A percentile compares a stretch with the other conserved stretches of the same genome.
phyloP scores from a whole-genome alignment of 2,888 invertebrate genomes.

The Itoplectis maculator region DNA sequence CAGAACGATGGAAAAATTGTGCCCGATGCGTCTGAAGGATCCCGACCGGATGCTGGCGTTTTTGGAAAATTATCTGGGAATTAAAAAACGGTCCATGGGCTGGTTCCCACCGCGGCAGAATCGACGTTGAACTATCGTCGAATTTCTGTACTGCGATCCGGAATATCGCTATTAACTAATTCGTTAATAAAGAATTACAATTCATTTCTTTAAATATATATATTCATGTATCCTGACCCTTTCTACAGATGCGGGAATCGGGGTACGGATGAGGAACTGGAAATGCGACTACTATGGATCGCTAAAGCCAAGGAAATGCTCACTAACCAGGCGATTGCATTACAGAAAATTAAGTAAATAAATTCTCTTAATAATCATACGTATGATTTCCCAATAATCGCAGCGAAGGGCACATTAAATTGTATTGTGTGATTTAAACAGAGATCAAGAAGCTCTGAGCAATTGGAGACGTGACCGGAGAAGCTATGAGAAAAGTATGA shows the following conservation, averaged over 20 bases:
- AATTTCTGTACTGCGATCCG: constrained; percentile 1
- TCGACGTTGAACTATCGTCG: constrained; percentile 32
- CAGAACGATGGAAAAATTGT: constrained; percentile 74
- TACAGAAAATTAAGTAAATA: constrained; percentile 88
- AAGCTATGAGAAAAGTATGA: constrained; percentile 76
- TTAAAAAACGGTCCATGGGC: constrained; percentile 62
- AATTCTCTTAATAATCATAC: constrained; percentile 1
- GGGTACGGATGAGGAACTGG: constrained; percentile 66
- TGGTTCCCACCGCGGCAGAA: constrained; percentile 60
- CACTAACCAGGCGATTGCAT: constrained; percentile 85
- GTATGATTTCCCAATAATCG: neutral
- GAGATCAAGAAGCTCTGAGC: constrained; percentile 84
- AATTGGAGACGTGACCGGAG: constrained; percentile 86
- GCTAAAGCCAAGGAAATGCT: constrained; percentile 87
- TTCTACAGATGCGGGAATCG: constrained; percentile 74
- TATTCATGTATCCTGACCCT: neutral
- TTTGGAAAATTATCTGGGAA: constrained; percentile 76
- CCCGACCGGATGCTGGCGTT: constrained; percentile 75
- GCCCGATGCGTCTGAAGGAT: constrained; percentile 76
- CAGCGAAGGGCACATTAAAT: neutral
- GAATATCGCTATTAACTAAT: neutral
- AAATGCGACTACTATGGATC: constrained; percentile 83
- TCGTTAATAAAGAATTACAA: constrained; percentile 28
- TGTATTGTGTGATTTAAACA: constrained; percentile 44
- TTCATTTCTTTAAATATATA: neutral